Conservation (phyloP, 1,140 invertebrate genomes). For the Pristionchus pacificus region DNA sequence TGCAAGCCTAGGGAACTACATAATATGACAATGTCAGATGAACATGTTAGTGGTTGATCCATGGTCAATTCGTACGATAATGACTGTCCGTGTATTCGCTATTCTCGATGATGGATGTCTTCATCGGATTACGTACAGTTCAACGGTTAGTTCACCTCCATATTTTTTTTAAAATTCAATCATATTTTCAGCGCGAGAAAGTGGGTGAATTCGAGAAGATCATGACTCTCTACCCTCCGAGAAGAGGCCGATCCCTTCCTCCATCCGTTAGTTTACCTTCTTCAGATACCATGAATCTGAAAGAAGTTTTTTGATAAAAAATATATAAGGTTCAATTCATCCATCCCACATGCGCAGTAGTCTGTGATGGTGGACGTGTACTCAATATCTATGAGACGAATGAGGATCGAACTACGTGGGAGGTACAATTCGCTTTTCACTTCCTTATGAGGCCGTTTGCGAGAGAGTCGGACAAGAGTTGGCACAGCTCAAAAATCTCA, state of each 20-base stretch:
- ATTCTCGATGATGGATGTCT: background rate
- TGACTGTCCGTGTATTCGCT: background rate
- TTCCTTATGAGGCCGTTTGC: no score
- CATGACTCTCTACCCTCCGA: background rate
- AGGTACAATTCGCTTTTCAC: no score
- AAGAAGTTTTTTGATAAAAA: background rate
- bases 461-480: no score
- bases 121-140: background rate
- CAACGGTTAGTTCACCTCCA: no score
- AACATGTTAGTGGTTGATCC: background rate
- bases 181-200: background rate
- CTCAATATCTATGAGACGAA: background rate
- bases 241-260: no score
- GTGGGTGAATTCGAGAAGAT: background rate
- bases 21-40: background rate
- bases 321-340: background rate
- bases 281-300: background rate
- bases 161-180: no score
- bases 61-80: background rate
- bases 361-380: background rate
- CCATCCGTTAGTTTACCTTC: no score
- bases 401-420: background rate
- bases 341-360: background rate
- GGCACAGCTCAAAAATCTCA: no score
- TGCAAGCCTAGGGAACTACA: no score